A percentile compares a stretch with the other conserved stretches of the same genome.
phyloP scores from a whole-genome alignment of 1,140 invertebrate species.

The Magallana gigas region DNA sequence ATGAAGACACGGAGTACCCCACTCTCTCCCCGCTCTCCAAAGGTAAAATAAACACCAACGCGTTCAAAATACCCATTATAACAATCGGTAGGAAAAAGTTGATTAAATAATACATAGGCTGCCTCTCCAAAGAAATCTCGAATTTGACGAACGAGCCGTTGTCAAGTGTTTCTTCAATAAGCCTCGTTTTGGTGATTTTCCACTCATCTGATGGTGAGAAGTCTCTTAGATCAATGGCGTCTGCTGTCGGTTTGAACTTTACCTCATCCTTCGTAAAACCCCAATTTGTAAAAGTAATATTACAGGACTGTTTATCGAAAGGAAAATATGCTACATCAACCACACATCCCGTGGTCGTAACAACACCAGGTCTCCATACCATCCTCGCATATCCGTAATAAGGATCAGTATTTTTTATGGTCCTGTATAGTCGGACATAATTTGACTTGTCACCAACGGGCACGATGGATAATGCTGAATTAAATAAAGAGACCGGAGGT shows the following conservation, averaged over 20 bases:
- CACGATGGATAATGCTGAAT: conserved; percentile 45
- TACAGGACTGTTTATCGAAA: conserved; percentile 53
- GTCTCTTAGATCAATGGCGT: conserved; percentile 7
- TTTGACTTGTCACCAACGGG: conserved; percentile 45
- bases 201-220: conserved; percentile 46
- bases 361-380: conserved; percentile 50
- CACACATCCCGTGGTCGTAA: conserved; percentile 47
- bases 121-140: conserved; percentile 19
- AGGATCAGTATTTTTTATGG: not conserved
- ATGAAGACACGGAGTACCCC: conserved; percentile 81
- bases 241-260: not conserved
- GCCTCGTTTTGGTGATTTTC: conserved; percentile 30
- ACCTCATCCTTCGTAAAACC: conserved; percentile 47
- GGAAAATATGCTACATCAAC: conserved; percentile 48
- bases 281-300: conserved; percentile 45
- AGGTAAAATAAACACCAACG: conserved; percentile 82
- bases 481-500: conserved; percentile 51
- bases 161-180: conserved; percentile 12
- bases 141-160: conserved; percentile 18
- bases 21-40: conserved; percentile 83
- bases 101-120: conserved; percentile 78
- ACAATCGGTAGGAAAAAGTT: conserved; percentile 83
- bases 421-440: conserved; percentile 30
- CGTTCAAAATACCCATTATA: conserved; percentile 81
- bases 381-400: not conserved